Evolutionary conservation across 64 coral and sea anemone genomes (phyloP), one percentile per base, ranked within the genome.

Genomic region (Pachyseris speciosa): DNA sequence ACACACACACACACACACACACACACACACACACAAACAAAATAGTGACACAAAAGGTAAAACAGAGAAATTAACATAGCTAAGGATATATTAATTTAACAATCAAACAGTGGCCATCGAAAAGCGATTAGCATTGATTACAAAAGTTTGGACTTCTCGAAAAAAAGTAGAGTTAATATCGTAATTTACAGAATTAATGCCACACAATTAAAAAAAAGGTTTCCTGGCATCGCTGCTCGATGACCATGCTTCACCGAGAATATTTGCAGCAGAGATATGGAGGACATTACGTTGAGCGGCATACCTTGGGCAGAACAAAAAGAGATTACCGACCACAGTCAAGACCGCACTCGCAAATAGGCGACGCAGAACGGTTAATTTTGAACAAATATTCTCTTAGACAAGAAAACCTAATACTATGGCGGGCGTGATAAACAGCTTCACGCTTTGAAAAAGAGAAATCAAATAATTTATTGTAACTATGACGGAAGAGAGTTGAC

Each of bases 301-400:
- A 45, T 45, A 45, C 43, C 43, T 45, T 4, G 43, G 43, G 43
- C 43, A 45, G 11, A 45, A 45, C 59, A 64, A 64, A 27, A 25
- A 64, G n/a, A 24, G 1, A 20, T 6, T 1, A 0, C n/a, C n/a
- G 0, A 73, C 69, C 29, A 34, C 8, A 36, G 33, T 73, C 69
- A 73, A 73, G 2, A 73, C 69, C 30, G 69, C 69, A 73, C 69
- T 73, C 12, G 29, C 6, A 73, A 73, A 73, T 1, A 73, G 30
- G 69, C 30, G 69, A 73, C 34, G 30, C 69, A 73, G 26, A 73
- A 73, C 69, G 26, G 30, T 73, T 37, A 73, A 73, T 73, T 73
- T 73, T 34, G 2, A 73, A 73, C 26, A 73, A 10, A 73, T 34
- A 73, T 73, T 73, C 69, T 73, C 69, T 37, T 1, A 73, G 69